Percentiles rank a stretch among this genome's conserved stretches.
These are phyloP conservation scores for Lordiphosa fenestrarum DNA, from an alignment of 2,888 invertebrate genomes.

Conservation along the genomic window DNA sequence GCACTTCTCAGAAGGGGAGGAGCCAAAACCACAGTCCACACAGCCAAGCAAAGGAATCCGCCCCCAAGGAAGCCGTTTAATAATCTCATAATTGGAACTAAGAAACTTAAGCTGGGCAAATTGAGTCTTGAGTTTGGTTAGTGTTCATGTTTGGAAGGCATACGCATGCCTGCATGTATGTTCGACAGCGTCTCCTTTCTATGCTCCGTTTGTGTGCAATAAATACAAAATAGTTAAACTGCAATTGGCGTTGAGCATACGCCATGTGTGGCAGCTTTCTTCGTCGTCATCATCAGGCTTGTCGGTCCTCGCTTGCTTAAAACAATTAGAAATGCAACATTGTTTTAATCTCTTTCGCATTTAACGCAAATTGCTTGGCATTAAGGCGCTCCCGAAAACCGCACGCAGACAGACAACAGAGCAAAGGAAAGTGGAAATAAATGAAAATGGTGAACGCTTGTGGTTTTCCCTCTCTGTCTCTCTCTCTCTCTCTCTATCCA, in stretches of 20 bases:
- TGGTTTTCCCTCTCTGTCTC: slow-evolving; percentile 22
- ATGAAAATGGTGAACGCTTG: slow-evolving; percentile 20
- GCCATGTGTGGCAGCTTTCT: slow-evolving; percentile 51
- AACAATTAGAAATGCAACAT: slow-evolving; percentile 74
- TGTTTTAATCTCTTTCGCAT: slow-evolving; percentile 75
- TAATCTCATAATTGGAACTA: slow-evolving; percentile 67
- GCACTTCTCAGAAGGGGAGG: too few relatives aligned
- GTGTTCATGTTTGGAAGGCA: neutral
- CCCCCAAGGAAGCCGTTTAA: slow-evolving; percentile 28
- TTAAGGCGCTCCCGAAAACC: slow-evolving; percentile 60
- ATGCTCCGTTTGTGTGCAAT: slow-evolving; percentile 32
- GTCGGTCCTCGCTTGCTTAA: slow-evolving; percentile 54
- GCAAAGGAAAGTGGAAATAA: slow-evolving; percentile 16
- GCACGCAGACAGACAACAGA: slow-evolving; percentile 2
- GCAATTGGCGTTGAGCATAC: slow-evolving; percentile 62
- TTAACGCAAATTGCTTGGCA: slow-evolving; percentile 76
- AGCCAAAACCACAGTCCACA: too few relatives aligned
- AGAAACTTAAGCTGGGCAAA: slow-evolving; percentile 60
- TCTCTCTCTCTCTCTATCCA: too few relatives aligned
- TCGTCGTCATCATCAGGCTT: slow-evolving; percentile 17
- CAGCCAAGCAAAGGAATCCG: too few relatives aligned
- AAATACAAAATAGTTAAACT: slow-evolving; percentile 71
- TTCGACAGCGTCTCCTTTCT: neutral
- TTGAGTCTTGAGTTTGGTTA: slow-evolving; percentile 41
- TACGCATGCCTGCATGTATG: neutral